Evolutionary conservation across 2,797 vertebrate species (phyloP).

Genomic region (Microctenopoma steveboyesi): DNA sequence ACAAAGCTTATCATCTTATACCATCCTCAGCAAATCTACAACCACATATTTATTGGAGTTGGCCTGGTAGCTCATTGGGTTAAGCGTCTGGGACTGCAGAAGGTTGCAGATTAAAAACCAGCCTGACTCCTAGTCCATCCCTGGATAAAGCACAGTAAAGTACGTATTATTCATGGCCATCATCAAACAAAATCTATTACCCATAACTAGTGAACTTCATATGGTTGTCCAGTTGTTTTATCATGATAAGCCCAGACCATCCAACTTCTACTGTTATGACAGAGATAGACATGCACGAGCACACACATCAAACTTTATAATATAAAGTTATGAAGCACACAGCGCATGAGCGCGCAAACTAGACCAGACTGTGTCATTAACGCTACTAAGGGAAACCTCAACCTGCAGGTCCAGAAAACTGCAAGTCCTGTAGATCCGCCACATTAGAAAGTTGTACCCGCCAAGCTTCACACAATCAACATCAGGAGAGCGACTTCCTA

Average conservation of each 20-base stretch:
- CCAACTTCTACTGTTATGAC: neutral
- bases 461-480: neutral
- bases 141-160: too few relatives aligned
- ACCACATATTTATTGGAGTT: neutral
- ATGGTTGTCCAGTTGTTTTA: too few relatives aligned
- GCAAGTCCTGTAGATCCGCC: too few relatives aligned
- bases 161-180: neutral
- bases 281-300: neutral
- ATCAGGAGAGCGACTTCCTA: conserved; percentile 12
- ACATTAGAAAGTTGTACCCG: neutral
- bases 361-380: neutral
- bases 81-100: too few relatives aligned
- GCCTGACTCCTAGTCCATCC: too few relatives aligned
- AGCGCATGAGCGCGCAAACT: neutral
- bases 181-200: too few relatives aligned
- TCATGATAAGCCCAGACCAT: neutral
- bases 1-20: neutral
- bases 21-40: neutral
- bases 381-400: neutral
- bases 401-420: neutral
- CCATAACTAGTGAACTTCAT: neutral
- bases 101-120: too few relatives aligned
- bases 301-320: neutral
- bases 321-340: neutral
- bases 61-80: too few relatives aligned